Evolutionary conservation across 2,797 vertebrate species (phyloP).

Genomic region (Danio tinwini): DNA sequence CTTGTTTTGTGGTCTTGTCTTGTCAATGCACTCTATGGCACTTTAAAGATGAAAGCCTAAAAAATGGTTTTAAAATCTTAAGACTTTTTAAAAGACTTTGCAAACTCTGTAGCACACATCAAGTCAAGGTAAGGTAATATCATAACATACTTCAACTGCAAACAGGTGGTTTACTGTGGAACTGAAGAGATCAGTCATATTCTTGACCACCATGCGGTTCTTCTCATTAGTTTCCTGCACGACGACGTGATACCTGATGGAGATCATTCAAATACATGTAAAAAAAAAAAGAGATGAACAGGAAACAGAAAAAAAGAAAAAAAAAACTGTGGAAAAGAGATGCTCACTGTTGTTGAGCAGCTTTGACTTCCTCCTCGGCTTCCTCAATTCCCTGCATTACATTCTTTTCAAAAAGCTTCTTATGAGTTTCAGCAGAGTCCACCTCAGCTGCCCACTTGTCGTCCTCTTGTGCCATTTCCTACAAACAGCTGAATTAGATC

Average conservation of each 20-base stretch:
- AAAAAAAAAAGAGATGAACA: not conserved
- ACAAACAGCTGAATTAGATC: constrained; percentile 35
- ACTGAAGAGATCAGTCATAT: constrained; percentile 72
- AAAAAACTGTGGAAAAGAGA: not conserved
- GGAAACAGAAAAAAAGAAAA: not conserved
- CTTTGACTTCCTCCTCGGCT: constrained; percentile 76
- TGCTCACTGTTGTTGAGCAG: constrained; percentile 78
- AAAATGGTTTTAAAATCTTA: no score
- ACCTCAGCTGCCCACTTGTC: constrained; percentile 76
- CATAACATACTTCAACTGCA: constrained; percentile 72
- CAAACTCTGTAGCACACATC: not conserved
- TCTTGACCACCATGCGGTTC: constrained; percentile 74
- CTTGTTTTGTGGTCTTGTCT: no score
- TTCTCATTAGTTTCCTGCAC: constrained; percentile 81
- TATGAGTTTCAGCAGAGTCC: constrained; percentile 74
- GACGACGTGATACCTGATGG: constrained; percentile 78
- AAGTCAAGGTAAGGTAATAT: not conserved
- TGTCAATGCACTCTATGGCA: no score
- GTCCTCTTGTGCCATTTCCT: constrained; percentile 77
- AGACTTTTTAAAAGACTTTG: no score
- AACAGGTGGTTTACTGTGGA: constrained; percentile 72
- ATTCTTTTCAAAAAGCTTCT: constrained; percentile 76
- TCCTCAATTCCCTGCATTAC: constrained; percentile 76
- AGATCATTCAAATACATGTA: not conserved
- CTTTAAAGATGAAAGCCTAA: no score